Evolutionary conservation across 2,797 vertebrate genomes (phyloP).

Genomic region (Tapirus indicus): DNA sequence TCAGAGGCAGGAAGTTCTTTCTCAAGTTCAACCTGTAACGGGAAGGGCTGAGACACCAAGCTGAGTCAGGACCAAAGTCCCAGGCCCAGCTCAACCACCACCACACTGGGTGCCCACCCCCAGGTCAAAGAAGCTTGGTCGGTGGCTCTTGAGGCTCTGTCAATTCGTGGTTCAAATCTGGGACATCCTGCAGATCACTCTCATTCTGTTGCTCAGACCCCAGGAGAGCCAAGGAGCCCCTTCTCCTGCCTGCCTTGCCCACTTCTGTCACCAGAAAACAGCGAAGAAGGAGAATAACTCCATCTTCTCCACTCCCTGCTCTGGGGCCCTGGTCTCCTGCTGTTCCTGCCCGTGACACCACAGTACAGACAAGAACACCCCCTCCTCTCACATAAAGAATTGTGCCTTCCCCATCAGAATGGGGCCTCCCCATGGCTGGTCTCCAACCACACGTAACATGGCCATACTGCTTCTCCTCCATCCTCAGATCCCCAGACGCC

Average conservation of each 20-base stretch:
- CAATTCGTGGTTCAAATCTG: not conserved
- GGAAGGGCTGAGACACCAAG: not conserved
- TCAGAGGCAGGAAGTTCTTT: not conserved
- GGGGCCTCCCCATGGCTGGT: not conserved
- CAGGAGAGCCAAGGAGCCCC: not conserved
- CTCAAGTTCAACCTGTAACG: not conserved
- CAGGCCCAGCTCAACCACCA: not conserved
- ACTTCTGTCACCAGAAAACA: not conserved
- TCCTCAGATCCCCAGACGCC: not conserved
- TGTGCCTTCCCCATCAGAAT: not conserved
- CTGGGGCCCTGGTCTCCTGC: not conserved
- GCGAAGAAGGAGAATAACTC: not conserved
- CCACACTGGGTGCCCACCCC: not conserved
- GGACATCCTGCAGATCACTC: not conserved
- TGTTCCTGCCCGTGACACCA: not conserved
- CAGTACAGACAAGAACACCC: not conserved
- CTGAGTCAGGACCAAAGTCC: not conserved
- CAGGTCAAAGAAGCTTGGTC: not conserved
- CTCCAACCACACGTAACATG: not conserved
- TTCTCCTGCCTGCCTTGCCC: not conserved
- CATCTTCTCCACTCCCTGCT: not conserved
- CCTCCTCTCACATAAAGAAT: not conserved
- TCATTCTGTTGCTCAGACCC: not conserved
- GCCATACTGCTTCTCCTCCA: not conserved
- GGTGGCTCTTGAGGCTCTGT: not conserved